A percentile compares a stretch with the other conserved stretches of the same genome.
These are phyloP conservation scores for Helleia helle DNA, from an alignment of 2,888 invertebrate genomes.

Conservation along the genomic window DNA sequence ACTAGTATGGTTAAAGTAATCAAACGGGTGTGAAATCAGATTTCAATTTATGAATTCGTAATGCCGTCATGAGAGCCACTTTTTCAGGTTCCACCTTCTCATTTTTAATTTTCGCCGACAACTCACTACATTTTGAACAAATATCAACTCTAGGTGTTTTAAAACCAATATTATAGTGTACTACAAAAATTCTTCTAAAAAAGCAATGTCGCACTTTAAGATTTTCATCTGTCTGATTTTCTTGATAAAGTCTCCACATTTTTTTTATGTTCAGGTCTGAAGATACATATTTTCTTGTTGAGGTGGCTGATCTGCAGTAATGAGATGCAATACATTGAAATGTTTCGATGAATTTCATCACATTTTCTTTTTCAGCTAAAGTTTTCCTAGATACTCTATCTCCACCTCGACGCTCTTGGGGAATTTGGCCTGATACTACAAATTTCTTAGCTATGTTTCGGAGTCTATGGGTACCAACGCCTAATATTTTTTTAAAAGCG, in stretches of 20 bases:
- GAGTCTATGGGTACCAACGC: constrained; percentile 18
- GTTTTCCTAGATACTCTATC: constrained; percentile 14
- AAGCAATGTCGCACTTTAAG: constrained; percentile 15
- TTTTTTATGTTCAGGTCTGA: constrained; percentile 15
- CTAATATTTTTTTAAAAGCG: constrained; percentile 17
- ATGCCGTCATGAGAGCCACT: constrained; percentile 14
- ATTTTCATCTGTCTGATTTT: constrained; percentile 15
- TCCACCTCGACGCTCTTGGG: constrained; percentile 18
- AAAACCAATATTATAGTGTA: constrained; percentile 11
- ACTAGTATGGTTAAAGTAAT: constrained; percentile 7
- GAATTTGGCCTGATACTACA: constrained; percentile 18
- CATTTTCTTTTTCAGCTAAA: constrained; percentile 15
- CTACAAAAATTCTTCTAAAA: constrained; percentile 13
- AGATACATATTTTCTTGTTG: constrained; percentile 15
- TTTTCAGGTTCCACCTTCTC: constrained; percentile 15
- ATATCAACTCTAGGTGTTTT: constrained; percentile 12
- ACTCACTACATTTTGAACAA: constrained; percentile 13
- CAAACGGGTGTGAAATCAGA: constrained; percentile 7
- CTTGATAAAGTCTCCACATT: constrained; percentile 17
- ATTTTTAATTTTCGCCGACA: constrained; percentile 13
- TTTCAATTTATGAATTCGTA: constrained; percentile 16
- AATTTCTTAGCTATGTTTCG: constrained; percentile 20
- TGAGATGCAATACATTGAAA: constrained; percentile 16
- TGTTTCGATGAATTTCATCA: constrained; percentile 15
- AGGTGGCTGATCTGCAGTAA: constrained; percentile 14